Conservation (phyloP, 2,888 invertebrate species). For the Phortica magna region DNA sequence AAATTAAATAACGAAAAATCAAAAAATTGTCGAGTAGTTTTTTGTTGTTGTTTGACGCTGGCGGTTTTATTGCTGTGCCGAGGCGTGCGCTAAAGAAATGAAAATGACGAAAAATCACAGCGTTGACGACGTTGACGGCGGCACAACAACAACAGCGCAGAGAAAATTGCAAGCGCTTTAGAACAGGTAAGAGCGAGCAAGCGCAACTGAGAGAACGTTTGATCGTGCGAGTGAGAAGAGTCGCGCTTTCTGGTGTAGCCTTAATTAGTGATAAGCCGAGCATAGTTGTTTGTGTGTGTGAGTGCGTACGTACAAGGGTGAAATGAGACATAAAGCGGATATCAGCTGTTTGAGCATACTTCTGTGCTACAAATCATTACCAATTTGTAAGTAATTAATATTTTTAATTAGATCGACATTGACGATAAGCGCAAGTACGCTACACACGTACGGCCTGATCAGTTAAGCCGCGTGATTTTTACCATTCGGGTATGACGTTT, state of each 20-base stretch:
- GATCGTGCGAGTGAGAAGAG: neutral
- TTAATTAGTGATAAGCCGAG: slow-evolving; percentile 6
- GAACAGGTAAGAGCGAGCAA: neutral
- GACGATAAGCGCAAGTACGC: no score
- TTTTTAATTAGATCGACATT: no score
- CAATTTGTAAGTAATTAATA: no score
- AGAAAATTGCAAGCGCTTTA: neutral
- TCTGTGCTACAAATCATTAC: no score
- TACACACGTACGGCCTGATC: no score
- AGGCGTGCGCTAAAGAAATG: slow-evolving; percentile 31
- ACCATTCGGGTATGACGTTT: no score
- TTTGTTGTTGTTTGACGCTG: slow-evolving; percentile 26
- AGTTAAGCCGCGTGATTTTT: no score
- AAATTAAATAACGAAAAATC: slow-evolving; percentile 48
- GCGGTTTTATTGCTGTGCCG: slow-evolving; percentile 29
- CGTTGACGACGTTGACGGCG: slow-evolving; percentile 15
- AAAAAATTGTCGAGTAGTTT: slow-evolving; percentile 32
- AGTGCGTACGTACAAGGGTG: neutral
- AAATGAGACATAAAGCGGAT: slow-evolving; percentile 9
- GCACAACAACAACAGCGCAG: neutral
- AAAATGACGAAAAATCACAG: slow-evolving; percentile 37
- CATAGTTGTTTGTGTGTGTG: neutral
- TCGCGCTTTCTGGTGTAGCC: neutral
- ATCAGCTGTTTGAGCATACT: no score
- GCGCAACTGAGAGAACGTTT: neutral